phyloP scores from a whole-genome alignment of 92 coral and sea anemone species.

The Meandrina meandrites region DNA sequence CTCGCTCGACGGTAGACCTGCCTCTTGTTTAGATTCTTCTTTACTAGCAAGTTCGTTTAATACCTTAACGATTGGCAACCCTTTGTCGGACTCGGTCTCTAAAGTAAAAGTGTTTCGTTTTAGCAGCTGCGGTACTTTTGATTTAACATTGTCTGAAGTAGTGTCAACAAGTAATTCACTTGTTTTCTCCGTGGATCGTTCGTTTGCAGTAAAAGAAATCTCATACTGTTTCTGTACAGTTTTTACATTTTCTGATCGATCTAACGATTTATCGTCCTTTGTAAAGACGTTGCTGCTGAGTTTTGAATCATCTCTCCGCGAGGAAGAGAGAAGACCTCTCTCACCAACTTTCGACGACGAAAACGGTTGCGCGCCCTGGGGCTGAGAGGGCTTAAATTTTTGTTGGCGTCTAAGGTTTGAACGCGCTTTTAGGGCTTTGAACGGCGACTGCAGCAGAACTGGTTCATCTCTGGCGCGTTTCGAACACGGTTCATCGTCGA shows the following conservation, averaged over 20 bases:
- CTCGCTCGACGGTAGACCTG: background rate
- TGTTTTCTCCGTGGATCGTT: background rate
- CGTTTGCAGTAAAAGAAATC: background rate
- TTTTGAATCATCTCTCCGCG: background rate
- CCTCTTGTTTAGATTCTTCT: constrained; percentile 22
- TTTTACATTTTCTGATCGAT: background rate
- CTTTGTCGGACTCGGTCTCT: constrained; percentile 76
- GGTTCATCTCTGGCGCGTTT: constrained; percentile 22
- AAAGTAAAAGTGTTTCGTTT: constrained; percentile 43
- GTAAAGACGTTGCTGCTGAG: background rate
- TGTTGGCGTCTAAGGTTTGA: constrained; percentile 24
- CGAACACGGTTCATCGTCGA: constrained; percentile 50
- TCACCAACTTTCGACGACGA: background rate
- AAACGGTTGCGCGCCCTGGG: background rate
- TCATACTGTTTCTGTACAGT: background rate
- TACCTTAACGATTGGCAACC: constrained; percentile 67
- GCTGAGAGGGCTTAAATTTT: background rate
- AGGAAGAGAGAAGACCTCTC: too few relatives aligned
- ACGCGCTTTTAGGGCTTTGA: constrained; percentile 16
- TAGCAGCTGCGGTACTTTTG: constrained; percentile 12
- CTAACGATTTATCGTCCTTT: background rate
- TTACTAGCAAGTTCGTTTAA: constrained; percentile 57
- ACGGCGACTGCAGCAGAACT: constrained; percentile 31
- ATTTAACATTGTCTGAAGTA: background rate
- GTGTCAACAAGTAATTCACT: background rate